Conservation (phyloP, 2,888 invertebrate species). For the Ferdinandea cuprea region DNA sequence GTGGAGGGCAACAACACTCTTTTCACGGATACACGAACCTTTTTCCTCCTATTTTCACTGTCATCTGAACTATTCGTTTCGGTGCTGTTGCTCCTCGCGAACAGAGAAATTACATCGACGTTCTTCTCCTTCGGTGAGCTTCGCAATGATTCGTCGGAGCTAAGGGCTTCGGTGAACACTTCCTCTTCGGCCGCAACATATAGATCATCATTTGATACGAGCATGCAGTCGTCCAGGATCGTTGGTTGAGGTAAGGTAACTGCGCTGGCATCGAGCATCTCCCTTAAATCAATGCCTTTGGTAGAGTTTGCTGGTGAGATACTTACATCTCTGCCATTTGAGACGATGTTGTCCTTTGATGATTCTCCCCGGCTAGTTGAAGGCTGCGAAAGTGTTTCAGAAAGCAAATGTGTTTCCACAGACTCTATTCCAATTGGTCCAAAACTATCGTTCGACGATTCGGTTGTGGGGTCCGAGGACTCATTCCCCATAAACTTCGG, state of each 20-base stretch:
- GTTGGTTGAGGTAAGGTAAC: constrained; percentile 50
- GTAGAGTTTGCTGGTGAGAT: constrained; percentile 47
- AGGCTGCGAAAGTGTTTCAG: neutral
- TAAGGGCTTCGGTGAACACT: constrained; percentile 26
- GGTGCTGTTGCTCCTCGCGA: constrained; percentile 56
- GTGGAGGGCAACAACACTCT: constrained; percentile 30
- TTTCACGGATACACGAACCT: constrained; percentile 56
- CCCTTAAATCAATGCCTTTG: constrained; percentile 60
- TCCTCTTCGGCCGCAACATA: constrained; percentile 57
- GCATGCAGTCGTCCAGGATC: constrained; percentile 33
- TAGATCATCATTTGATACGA: constrained; percentile 41
- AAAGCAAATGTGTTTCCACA: too few species aligned
- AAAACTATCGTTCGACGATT: constrained; percentile 46
- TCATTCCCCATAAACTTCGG: constrained; percentile 64
- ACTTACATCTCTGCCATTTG: constrained; percentile 14
- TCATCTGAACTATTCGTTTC: constrained; percentile 60
- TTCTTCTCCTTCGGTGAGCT: constrained; percentile 19
- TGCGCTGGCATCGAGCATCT: constrained; percentile 51
- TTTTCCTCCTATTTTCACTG: constrained; percentile 44
- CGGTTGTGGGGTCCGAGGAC: constrained; percentile 6
- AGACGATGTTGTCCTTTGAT: neutral
- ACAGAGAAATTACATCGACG: constrained; percentile 44
- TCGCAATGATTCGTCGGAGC: constrained; percentile 51
- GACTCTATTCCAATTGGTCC: neutral
- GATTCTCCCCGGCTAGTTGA: neutral